Base-by-base conservation (phyloP, 2,888 invertebrate species). In the Tetropium fuscum region DNA sequence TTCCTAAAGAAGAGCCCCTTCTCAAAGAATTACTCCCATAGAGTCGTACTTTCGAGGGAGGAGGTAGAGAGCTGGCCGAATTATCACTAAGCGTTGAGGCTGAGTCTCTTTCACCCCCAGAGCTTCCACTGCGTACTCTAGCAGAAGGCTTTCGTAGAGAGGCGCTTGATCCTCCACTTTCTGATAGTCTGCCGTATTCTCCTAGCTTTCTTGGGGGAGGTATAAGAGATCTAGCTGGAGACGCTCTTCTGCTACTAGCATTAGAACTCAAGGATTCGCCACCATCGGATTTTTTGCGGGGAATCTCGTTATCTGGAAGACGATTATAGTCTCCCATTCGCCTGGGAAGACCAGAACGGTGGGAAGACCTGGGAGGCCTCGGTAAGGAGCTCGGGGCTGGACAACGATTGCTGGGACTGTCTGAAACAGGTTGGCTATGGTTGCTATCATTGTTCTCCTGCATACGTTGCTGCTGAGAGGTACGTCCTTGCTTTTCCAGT, bases 401-500 rank as follows among this genome's bases (percentile, higher is more conserved):
- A 76, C 88, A 85, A 54, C 72, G 68, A 45, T 72, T 70, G 61
- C 65, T 54, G 27, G 66, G 68, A 45, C 74, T 72, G 63, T 71
- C 70, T 61, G 68, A 65, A 47, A 61, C 60, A 44, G 70, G 66
- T 22, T 61, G 63, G 51, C 64, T 63, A 56, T 47, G 70, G 25
- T 65, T 69, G 48, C 55, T 68, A 40, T 73, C 73, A 3, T 69
- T 80, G 22, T 54, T 58, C 65, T 86, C 86, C 62, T 85, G 84
- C 85, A 86, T 86, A 45, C 91, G 84, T 64, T 91, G 91, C 74
- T 90, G 88, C 79, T 91, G 91, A 20, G 91, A 91, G 55, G 90
- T 90, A 41, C 91, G 84, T 0, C 92, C 92, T 74, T 92, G 91
- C 64, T 91, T 87, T 82, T 92, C 92, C 68, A 92, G 81, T 65